A percentile compares a stretch with the other conserved stretches of the same genome.
These are phyloP conservation scores for Ormyrus labotus DNA, from an alignment of 2,888 invertebrate genomes.

Conservation along the genomic window DNA sequence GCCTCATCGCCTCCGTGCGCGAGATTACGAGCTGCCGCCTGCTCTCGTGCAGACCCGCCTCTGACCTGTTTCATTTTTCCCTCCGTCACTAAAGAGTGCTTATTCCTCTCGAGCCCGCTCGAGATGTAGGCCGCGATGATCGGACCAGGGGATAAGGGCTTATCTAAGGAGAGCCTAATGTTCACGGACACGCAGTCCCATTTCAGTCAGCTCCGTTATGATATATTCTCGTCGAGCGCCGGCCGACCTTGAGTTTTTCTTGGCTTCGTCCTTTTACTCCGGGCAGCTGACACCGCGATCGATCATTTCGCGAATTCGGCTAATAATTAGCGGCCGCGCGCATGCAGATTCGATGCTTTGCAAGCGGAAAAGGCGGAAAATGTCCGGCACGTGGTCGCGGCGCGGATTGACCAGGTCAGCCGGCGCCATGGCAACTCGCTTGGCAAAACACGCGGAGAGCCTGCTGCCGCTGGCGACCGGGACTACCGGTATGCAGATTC, in stretches of 20 bases:
- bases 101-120: too few species aligned
- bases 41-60: background rate
- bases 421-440: constrained; percentile 69
- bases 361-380: too few species aligned
- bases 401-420: constrained; percentile 73
- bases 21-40: background rate
- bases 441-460: constrained; percentile 35
- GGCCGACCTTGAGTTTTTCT: background rate
- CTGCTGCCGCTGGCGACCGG: background rate
- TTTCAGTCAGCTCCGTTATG: too few species aligned
- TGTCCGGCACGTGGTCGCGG: constrained; percentile 67
- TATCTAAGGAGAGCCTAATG: too few species aligned
- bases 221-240: background rate
- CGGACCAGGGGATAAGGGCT: background rate
- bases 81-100: too few species aligned
- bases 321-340: too few species aligned
- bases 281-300: too few species aligned
- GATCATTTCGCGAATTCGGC: too few species aligned
- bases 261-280: background rate
- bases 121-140: constrained; percentile 52
- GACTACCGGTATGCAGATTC: background rate
- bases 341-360: too few species aligned
- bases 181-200: too few species aligned
- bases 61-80: constrained; percentile 34
- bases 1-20: background rate